Conservation (phyloP, 37 sponge, comb jelly and placozoan genomes). For the Axinella damicornis region DNA sequence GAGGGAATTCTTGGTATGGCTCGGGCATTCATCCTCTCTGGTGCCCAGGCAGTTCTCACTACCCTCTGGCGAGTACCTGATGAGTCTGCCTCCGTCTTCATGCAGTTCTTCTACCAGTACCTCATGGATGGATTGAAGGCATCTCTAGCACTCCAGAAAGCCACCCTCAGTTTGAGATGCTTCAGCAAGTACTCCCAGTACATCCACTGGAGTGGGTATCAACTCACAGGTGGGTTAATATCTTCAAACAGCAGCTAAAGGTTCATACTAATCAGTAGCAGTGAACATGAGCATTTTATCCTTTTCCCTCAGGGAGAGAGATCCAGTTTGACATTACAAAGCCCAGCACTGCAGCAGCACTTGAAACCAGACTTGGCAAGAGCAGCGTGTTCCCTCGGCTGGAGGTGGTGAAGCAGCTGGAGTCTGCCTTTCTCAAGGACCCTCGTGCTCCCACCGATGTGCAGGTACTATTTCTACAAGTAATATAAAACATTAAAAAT, state of each 20-base stretch:
- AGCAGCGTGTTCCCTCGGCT: constrained; percentile 56
- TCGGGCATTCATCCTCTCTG: constrained; percentile 79
- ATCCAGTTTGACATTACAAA: constrained; percentile 14
- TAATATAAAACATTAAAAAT: too few species aligned
- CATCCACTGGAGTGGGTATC: constrained; percentile 82
- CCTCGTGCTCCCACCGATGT: constrained; percentile 33
- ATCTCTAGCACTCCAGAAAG: constrained; percentile 73
- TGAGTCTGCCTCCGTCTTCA: constrained; percentile 73
- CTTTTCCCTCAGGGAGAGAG: constrained; percentile 9
- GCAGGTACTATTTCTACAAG: constrained; percentile 57
- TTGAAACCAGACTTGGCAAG: constrained; percentile 8
- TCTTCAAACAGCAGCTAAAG: too few species aligned
- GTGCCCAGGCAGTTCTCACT: constrained; percentile 79
- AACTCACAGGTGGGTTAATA: constrained; percentile 54
- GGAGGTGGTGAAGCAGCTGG: constrained; percentile 52
- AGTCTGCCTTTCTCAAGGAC: constrained; percentile 37
- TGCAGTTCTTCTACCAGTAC: constrained; percentile 83
- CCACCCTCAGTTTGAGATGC: constrained; percentile 69
- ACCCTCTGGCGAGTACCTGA: constrained; percentile 81
- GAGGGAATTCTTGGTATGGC: constrained; percentile 82
- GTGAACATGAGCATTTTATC: too few species aligned
- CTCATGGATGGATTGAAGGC: constrained; percentile 54
- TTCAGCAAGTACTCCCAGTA: constrained; percentile 64
- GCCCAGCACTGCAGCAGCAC: not conserved
- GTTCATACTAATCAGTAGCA: too few species aligned